A percentile compares a stretch with the other conserved stretches of the same genome.
Conservation (phyloP, 2,888 invertebrate genomes). For the Acrocyrtus sp. region DNA sequence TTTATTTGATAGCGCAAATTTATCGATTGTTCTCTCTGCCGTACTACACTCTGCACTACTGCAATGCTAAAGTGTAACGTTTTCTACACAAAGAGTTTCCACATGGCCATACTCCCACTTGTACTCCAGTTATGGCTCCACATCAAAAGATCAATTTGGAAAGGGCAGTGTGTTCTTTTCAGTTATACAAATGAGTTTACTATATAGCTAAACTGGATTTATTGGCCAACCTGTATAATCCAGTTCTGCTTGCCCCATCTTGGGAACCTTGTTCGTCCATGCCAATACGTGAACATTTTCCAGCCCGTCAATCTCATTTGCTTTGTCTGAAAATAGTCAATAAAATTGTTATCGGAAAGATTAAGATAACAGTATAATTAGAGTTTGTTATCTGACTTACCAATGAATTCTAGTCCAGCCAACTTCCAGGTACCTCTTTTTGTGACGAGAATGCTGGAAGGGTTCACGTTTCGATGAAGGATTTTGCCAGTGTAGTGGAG, state of each 20-base stretch:
- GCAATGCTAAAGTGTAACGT: no score
- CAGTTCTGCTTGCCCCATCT: slow-evolving; percentile 93
- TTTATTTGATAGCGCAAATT: no score
- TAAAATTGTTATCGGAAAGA: not conserved
- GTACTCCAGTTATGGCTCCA: no score
- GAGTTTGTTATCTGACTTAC: slow-evolving; percentile 70
- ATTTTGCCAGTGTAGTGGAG: slow-evolving; percentile 89
- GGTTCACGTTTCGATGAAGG: slow-evolving; percentile 94
- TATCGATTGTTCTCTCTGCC: no score
- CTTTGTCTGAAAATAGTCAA: slow-evolving; percentile 43
- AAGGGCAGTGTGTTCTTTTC: no score
- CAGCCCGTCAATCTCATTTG: slow-evolving; percentile 70
- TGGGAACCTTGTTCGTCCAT: slow-evolving; percentile 91
- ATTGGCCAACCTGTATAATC: slow-evolving; percentile 88
- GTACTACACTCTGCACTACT: no score
- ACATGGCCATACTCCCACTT: no score
- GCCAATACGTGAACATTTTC: slow-evolving; percentile 81
- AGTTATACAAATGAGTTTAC: no score
- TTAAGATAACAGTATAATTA: not conserved
- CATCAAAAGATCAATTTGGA: no score
- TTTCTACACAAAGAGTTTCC: no score
- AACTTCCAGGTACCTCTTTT: slow-evolving; percentile 96
- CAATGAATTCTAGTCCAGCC: slow-evolving; percentile 91
- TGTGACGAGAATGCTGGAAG: slow-evolving; percentile 90
- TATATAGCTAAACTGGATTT: no score